phyloP scores from a whole-genome alignment of 1,140 invertebrate genomes.

The Dendrolimus punctatus region DNA sequence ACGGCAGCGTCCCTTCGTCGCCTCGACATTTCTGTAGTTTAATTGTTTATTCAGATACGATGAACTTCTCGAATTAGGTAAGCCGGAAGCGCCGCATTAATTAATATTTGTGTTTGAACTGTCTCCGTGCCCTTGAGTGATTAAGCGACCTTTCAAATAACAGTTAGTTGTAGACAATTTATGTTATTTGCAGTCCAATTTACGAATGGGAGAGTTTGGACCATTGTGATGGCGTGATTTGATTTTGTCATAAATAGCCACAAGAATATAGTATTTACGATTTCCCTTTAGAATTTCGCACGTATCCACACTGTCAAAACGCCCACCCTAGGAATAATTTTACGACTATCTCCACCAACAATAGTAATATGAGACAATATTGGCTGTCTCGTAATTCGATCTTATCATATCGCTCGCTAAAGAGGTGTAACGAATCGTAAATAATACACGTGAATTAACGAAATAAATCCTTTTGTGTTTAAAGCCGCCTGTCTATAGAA shows the following conservation, averaged over 20 bases:
- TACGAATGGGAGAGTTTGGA: conserved; percentile 13
- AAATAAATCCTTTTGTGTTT: conserved; percentile 47
- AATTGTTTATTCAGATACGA: conserved; percentile 65
- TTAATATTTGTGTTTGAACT: conserved; percentile 68
- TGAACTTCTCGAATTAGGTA: conserved; percentile 65
- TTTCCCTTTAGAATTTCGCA: neutral
- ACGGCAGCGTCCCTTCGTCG: conserved; percentile 8
- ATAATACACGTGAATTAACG: conserved; percentile 57
- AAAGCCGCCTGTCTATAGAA: conserved; percentile 12
- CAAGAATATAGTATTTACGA: conserved; percentile 5
- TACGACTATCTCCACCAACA: conserved; percentile 34
- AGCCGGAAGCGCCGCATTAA: conserved; percentile 62
- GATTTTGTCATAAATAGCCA: conserved; percentile 22
- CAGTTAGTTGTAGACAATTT: conserved; percentile 43
- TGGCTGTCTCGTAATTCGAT: conserved; percentile 56
- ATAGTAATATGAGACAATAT: conserved; percentile 60
- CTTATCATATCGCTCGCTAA: conserved; percentile 47
- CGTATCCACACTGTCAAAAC: conserved; percentile 1
- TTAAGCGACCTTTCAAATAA: conserved; percentile 52
- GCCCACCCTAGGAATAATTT: conserved; percentile 9
- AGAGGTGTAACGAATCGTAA: conserved; percentile 58
- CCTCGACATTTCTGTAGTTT: conserved; percentile 44
- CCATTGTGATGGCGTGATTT: conserved; percentile 20
- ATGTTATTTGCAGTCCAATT: conserved; percentile 38
- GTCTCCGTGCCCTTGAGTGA: conserved; percentile 54